phyloP scores from a whole-genome alignment of 23 tunicate species.

The Botrylloides violaceus region DNA sequence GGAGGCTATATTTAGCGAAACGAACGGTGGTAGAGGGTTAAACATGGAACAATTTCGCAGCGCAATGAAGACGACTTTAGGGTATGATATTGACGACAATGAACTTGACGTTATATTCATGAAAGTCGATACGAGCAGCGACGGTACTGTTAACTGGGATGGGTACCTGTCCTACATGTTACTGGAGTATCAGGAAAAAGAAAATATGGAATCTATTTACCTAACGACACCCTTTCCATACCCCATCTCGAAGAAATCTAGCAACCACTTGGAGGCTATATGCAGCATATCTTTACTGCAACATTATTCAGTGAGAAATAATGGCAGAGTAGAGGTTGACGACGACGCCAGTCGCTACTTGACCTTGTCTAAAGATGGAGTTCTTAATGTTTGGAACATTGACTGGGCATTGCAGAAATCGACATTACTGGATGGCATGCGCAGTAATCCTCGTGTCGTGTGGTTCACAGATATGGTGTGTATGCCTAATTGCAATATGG shows the following conservation, averaged over 20 bases:
- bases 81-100: conserved; percentile 43
- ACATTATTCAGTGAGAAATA: not conserved
- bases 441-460: conserved; percentile 9
- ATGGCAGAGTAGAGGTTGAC: conserved; percentile 34
- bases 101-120: conserved; percentile 68
- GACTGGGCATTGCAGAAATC: conserved; percentile 56
- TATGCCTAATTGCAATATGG: conserved; percentile 70
- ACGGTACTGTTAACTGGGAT: conserved; percentile 74
- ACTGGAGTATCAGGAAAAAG: conserved; percentile 45
- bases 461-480: conserved; percentile 69
- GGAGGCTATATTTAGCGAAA: conserved; percentile 45
- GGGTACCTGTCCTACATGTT: conserved; percentile 52
- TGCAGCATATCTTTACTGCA: conserved; percentile 30
- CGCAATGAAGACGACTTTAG: conserved; percentile 82
- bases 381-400: conserved; percentile 52
- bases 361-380: conserved; percentile 62
- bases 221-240: conserved; percentile 44
- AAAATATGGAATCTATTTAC: conserved; percentile 41
- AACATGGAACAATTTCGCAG: conserved; percentile 57
- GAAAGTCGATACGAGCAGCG: conserved; percentile 66
- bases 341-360: conserved; percentile 55
- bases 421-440: conserved; percentile 19
- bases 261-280: conserved; percentile 57
- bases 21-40: conserved; percentile 38
- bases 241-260: conserved; percentile 14